These are phyloP conservation scores for Zaprionus davidi DNA, from an alignment of 1,140 invertebrate species.

Conservation along the genomic window DNA sequence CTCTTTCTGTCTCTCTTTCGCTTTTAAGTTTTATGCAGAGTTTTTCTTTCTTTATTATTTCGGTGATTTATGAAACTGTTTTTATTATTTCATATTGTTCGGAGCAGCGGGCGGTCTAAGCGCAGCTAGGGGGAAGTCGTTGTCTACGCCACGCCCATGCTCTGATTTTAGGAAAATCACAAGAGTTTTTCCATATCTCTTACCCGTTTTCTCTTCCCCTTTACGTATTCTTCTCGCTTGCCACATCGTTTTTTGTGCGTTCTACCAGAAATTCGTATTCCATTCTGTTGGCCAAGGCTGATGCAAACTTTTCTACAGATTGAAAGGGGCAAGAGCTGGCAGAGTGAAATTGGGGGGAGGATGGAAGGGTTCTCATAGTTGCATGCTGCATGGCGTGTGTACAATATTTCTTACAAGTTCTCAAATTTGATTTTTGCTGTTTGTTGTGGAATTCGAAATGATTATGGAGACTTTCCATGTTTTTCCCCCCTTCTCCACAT, in stretches of 20 bases:
- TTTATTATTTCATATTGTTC: conserved; percentile 83
- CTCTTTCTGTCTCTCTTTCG: neutral
- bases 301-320: conserved; percentile 63
- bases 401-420: conserved; percentile 74
- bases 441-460: conserved; percentile 79
- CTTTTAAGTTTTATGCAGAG: neutral
- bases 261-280: conserved; percentile 75
- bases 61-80: conserved; percentile 81
- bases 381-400: conserved; percentile 58
- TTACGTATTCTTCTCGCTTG: conserved; percentile 20
- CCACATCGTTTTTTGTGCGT: conserved; percentile 56
- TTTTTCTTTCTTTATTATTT: conserved; percentile 70
- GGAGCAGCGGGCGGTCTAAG: conserved; percentile 36
- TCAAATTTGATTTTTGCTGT: conserved; percentile 79
- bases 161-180: conserved; percentile 72
- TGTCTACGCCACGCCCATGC: conserved; percentile 28
- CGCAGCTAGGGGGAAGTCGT: neutral
- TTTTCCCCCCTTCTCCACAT: neutral
- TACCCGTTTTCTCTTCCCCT: neutral
- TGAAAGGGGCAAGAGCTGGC: conserved; percentile 16
- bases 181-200: conserved; percentile 67
- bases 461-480: conserved; percentile 55
- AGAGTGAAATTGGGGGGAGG: neutral
- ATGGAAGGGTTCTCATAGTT: conserved; percentile 11
- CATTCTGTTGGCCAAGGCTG: conserved; percentile 59